Percentiles rank a stretch among this genome's conserved stretches.
These are phyloP conservation scores for Bombus terrestris DNA, from an alignment of 1,140 invertebrate species.

Conservation along the genomic window DNA sequence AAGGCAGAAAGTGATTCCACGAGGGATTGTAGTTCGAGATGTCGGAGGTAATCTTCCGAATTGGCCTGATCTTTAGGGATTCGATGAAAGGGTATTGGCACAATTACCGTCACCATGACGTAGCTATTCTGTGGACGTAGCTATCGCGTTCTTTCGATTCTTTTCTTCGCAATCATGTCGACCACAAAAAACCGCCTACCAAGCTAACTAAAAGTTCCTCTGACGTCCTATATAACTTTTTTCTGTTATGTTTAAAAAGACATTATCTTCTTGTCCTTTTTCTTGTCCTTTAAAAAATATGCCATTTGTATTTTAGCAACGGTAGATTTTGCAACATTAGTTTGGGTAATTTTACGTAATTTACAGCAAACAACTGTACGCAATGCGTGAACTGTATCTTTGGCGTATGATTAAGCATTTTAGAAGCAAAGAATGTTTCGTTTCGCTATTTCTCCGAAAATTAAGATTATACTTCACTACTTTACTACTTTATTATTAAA, in stretches of 20 bases:
- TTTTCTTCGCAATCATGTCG: constrained; percentile 21
- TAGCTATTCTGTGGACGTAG: constrained; percentile 33
- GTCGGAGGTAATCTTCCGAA: constrained; percentile 45
- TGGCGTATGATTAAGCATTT: too few relatives aligned
- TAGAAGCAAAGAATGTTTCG: too few relatives aligned
- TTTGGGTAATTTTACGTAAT: not conserved
- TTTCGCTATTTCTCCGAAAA: too few relatives aligned
- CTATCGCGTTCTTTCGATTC: constrained; percentile 15
- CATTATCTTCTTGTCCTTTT: too few relatives aligned
- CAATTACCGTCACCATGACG: constrained; percentile 46
- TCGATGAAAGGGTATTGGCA: constrained; percentile 45
- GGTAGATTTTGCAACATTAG: not conserved
- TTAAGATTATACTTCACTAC: too few relatives aligned
- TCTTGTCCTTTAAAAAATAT: not conserved
- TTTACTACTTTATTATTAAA: too few relatives aligned
- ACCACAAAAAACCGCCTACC: not conserved
- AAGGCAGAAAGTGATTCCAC: constrained; percentile 35
- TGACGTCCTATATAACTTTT: not conserved
- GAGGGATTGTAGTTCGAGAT: constrained; percentile 28
- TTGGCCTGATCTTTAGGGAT: constrained; percentile 48
- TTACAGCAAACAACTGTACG: too few relatives aligned
- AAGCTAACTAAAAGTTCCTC: not conserved
- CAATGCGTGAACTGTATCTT: too few relatives aligned
- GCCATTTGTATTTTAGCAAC: too few relatives aligned
- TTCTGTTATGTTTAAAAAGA: not conserved